A percentile compares a stretch with the other conserved stretches of the same genome.
These are phyloP conservation scores for Tachysurus vachellii DNA, from an alignment of 2,113 vertebrate genomes.

Conservation along the genomic window DNA sequence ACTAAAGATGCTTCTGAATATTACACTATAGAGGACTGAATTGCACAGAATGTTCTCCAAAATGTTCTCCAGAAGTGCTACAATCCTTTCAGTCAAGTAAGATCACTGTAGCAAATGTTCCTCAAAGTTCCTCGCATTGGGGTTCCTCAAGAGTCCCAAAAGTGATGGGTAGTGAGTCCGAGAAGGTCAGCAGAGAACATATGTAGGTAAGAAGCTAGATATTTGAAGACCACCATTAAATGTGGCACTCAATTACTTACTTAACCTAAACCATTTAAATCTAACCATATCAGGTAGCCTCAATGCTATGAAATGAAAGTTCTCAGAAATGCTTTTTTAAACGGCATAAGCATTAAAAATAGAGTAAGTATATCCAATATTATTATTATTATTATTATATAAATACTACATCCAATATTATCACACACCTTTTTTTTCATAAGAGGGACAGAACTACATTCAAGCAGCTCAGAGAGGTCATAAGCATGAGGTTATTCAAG, in stretches of 20 bases:
- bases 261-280: not conserved
- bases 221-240: not conserved
- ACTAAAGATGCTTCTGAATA: not conserved
- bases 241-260: not conserved
- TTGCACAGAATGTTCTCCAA: not conserved
- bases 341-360: not conserved
- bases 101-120: not conserved
- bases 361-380: not conserved
- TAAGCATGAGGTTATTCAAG: not conserved
- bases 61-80: not conserved
- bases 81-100: not conserved
- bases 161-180: not conserved
- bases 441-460: not conserved
- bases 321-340: not conserved
- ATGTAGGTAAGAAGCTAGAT: not conserved
- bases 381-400: too few species aligned
- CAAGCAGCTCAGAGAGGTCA: not conserved
- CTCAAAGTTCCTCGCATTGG: not conserved
- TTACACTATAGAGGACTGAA: not conserved
- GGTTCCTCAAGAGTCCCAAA: not conserved
- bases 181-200: not conserved
- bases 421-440: too few species aligned
- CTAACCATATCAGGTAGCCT: not conserved
- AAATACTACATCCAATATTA: not conserved
- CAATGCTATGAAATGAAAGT: not conserved